phyloP scores from a whole-genome alignment of 1,140 invertebrate species.

The Ceratina calcarata region DNA sequence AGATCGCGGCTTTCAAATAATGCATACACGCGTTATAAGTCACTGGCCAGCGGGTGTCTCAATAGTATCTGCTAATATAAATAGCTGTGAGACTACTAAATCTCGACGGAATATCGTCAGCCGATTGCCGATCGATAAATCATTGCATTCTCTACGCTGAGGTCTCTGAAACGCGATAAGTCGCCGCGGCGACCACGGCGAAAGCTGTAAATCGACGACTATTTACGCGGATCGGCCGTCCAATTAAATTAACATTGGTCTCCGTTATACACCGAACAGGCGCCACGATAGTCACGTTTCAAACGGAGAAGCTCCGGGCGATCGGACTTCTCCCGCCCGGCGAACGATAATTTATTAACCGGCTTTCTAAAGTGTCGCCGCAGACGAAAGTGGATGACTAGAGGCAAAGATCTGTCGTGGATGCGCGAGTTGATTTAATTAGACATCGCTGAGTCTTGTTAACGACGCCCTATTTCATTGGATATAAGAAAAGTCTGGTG shows the following conservation, averaged over 20 bases:
- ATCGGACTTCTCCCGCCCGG: constrained; percentile 43
- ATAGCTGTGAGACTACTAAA: background rate
- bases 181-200: background rate
- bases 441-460: too few species aligned
- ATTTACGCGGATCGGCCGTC: constrained; percentile 46
- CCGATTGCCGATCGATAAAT: constrained; percentile 26
- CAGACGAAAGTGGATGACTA: background rate
- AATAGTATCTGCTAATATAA: too few species aligned
- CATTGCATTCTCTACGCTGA: background rate
- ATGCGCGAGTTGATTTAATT: too few species aligned
- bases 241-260: constrained; percentile 67
- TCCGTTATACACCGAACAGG: constrained; percentile 25
- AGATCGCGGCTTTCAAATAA: too few species aligned
- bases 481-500: too few species aligned
- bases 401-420: too few species aligned
- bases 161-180: background rate
- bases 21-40: background rate
- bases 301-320: constrained; percentile 43
- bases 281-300: constrained; percentile 42
- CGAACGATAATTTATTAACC: constrained; percentile 65
- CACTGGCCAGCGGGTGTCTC: background rate
- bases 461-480: too few species aligned
- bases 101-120: background rate
- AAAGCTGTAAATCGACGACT: constrained; percentile 54
- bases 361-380: constrained; percentile 37